Conservation (phyloP, 2,113 vertebrate genomes). For the Lanius collurio region DNA sequence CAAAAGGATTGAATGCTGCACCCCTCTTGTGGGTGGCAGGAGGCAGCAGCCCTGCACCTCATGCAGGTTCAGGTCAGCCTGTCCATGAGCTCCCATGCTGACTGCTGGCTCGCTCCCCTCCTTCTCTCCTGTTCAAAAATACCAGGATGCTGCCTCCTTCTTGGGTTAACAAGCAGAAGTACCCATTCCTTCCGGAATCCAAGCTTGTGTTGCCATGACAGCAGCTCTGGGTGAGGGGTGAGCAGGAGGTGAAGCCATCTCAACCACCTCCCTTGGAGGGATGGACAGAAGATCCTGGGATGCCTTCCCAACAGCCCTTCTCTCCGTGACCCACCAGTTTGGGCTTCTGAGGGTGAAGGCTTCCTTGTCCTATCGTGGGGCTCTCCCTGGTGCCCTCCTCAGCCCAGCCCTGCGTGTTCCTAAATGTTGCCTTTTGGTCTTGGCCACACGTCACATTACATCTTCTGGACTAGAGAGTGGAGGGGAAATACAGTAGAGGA, state of each 20-base stretch:
- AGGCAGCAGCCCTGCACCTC: background rate
- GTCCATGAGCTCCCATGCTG: rapidly evolving
- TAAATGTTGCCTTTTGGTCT: background rate
- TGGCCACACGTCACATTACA: background rate
- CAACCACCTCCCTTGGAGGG: background rate
- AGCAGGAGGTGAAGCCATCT: background rate
- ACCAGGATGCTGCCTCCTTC: background rate
- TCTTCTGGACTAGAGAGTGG: background rate
- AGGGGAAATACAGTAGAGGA: background rate
- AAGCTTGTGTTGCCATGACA: background rate
- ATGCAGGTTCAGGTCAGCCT: background rate
- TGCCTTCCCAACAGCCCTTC: background rate
- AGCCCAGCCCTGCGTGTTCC: background rate
- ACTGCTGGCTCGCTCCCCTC: background rate
- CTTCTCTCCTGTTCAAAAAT: background rate
- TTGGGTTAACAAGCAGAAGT: background rate
- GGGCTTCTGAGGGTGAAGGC: background rate
- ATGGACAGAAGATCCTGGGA: background rate
- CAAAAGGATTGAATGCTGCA: rapidly evolving
- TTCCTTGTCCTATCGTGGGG: background rate
- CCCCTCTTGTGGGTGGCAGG: background rate
- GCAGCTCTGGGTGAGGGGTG: background rate
- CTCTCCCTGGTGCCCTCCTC: background rate
- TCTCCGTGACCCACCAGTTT: background rate
- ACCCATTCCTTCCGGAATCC: background rate